Percentiles rank a stretch among this genome's conserved stretches.
These are phyloP conservation scores for Campoplex nolae DNA, from an alignment of 2,888 invertebrate species.

Conservation along the genomic window DNA sequence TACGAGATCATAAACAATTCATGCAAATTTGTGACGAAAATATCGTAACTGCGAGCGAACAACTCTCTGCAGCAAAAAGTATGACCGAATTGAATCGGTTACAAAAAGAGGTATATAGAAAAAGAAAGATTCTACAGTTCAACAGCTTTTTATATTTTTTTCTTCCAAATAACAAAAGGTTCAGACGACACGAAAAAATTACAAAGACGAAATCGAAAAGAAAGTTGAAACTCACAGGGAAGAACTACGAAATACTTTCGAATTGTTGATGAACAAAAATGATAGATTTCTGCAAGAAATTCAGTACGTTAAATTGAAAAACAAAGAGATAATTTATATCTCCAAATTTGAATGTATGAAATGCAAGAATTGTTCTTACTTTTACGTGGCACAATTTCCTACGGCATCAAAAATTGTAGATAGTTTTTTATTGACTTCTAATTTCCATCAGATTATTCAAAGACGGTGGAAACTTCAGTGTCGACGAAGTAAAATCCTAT, in stretches of 20 bases:
- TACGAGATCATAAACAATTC: constrained; percentile 44
- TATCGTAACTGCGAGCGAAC: constrained; percentile 36
- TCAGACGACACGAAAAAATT: constrained; percentile 51
- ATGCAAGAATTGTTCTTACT: background rate
- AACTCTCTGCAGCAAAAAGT: constrained; percentile 49
- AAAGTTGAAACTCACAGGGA: constrained; percentile 41
- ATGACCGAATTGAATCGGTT: constrained; percentile 65
- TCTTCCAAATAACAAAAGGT: constrained; percentile 48
- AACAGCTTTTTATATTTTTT: background rate
- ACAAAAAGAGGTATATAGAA: constrained; percentile 65
- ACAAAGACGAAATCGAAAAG: constrained; percentile 52
- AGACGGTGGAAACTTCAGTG: constrained; percentile 70
- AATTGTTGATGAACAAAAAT: constrained; percentile 59
- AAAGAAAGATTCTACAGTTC: background rate
- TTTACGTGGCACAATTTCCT: background rate
- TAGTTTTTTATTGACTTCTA: constrained; percentile 12
- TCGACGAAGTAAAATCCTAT: constrained; percentile 66
- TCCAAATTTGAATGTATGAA: background rate
- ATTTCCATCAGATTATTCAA: constrained; percentile 67
- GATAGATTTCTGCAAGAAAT: constrained; percentile 65
- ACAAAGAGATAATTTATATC: background rate
- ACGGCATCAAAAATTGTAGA: background rate
- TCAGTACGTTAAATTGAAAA: constrained; percentile 54
- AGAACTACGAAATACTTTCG: constrained; percentile 51
- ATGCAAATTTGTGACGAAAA: constrained; percentile 28